Percentiles rank a stretch among this genome's conserved stretches.
Conservation (phyloP, 2,888 invertebrate genomes). For the Anaspis maculata region DNA sequence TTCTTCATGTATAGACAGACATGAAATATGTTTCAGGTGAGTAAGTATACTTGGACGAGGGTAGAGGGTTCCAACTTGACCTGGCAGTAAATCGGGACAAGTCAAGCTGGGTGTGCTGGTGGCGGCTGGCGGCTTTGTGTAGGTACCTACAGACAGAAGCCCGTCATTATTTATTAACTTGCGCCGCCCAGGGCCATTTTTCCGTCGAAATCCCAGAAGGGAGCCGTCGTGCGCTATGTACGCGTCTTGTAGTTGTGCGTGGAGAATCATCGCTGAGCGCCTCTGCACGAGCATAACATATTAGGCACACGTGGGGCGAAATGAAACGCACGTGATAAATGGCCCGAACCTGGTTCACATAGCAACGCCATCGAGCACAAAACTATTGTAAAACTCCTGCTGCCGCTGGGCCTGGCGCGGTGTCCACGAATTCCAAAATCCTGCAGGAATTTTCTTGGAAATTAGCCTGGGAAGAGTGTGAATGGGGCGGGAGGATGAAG, state of each 20-base stretch:
- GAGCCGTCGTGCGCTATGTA: conserved; percentile 14
- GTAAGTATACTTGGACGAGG: too few species aligned
- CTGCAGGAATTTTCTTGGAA: too few species aligned
- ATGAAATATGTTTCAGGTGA: too few species aligned
- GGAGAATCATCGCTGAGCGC: conserved; percentile 20
- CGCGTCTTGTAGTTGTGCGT: conserved; percentile 22
- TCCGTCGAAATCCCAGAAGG: conserved; percentile 10
- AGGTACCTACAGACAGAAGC: not conserved
- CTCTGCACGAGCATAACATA: conserved; percentile 28
- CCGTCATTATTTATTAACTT: conserved; percentile 13
- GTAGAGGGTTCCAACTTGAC: too few species aligned
- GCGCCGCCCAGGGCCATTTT: conserved; percentile 9
- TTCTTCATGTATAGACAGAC: too few species aligned
- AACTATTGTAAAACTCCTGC: conserved; percentile 7
- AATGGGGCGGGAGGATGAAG: too few species aligned
- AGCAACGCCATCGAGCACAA: conserved; percentile 22
- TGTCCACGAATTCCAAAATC: too few species aligned
- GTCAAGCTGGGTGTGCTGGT: too few species aligned
- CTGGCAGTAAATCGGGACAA: too few species aligned
- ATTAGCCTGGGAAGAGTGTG: too few species aligned
- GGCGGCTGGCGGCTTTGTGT: too few species aligned
- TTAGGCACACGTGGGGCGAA: conserved; percentile 32
- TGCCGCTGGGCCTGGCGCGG: conserved; percentile 10
- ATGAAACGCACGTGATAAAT: conserved; percentile 33
- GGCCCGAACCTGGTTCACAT: conserved; percentile 31